Evolutionary conservation across 2,888 invertebrate genomes (phyloP), one percentile per base, ranked within the genome.

Genomic region (Anoplius nigerrimus): DNA sequence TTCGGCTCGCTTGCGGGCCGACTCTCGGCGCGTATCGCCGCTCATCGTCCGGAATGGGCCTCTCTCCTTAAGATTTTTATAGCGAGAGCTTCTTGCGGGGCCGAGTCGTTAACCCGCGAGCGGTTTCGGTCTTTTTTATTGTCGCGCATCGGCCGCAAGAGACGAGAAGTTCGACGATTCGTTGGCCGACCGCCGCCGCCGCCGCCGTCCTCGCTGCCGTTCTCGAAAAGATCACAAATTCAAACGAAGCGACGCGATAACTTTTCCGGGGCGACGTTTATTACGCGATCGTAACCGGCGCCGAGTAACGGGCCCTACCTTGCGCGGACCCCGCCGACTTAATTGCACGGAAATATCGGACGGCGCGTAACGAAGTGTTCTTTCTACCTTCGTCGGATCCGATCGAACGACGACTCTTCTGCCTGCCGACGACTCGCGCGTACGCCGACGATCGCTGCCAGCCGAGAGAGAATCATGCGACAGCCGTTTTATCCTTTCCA

Each of bases 201-300:
- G 45, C 45, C 2, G 15, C 48, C 48, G 48, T 48, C 6, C 11
- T 5, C 48, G n/a, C 3, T 1, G 48, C 55, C 66, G 52, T 59
- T 72, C 63, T 54, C 66, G 62, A 71, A 71, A 72, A 74, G 74
- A 80, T 76, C 72, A 69, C 79, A 75, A 72, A 80, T 77, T 79
- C 75, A 74, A 80, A 76, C 73, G 78, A 71, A 80, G 76, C 81
- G 76, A 76, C 74, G 78, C 71, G 78, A 82, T 82, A 82, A 82
- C 81, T 82, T 79, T 80, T 68, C 74, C 68, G 64, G 69, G 18
- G 67, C 63, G 80, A 82, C 81, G 67, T 82, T 82, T 82, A 82
- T 81, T 80, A 75, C 75, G 75, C 66, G 71, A 63, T 65, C 68
- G 71, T 74, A 69, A 78, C 75, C 69, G 62, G 76, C 62, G 60